phyloP scores from a whole-genome alignment of 2,113 vertebrate genomes.

The Odontophorus gujanensis region DNA sequence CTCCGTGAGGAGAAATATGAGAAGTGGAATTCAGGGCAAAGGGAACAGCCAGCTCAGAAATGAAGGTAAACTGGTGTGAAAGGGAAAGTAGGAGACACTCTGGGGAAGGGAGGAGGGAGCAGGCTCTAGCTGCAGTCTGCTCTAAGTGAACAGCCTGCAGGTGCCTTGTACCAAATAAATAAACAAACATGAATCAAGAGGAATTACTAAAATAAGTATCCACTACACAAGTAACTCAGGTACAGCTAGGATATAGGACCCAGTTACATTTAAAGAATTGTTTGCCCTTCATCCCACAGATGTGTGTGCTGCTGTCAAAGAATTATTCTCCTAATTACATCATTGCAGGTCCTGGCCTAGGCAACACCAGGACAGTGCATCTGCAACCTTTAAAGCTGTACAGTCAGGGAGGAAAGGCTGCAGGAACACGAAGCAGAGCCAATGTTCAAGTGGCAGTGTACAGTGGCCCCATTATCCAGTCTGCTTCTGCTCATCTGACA shows the following conservation, averaged over 20 bases:
- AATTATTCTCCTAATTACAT: background rate
- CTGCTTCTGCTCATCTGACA: background rate
- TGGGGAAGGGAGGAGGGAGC: background rate
- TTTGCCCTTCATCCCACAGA: background rate
- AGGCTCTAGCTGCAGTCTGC: background rate
- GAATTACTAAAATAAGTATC: background rate
- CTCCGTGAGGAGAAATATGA: fast-evolving
- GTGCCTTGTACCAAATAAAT: background rate
- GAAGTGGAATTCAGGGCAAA: background rate
- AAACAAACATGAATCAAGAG: fast-evolving
- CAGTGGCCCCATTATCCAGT: slow-evolving; percentile 64
- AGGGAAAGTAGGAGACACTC: background rate
- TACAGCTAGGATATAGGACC: fast-evolving
- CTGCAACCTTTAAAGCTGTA: slow-evolving; percentile 20
- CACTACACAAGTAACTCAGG: fast-evolving
- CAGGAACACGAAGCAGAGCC: slow-evolving; percentile 47
- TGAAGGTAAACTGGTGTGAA: background rate
- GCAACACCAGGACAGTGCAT: background rate
- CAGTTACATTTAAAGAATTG: background rate
- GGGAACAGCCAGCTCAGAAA: background rate
- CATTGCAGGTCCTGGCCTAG: background rate
- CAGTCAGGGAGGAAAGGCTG: background rate
- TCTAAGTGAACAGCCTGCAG: fast-evolving
- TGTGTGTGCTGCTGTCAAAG: background rate
- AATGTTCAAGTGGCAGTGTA: background rate